Conservation (phyloP, 1,140 invertebrate genomes). For the Aphaenogaster ashmeadi region DNA sequence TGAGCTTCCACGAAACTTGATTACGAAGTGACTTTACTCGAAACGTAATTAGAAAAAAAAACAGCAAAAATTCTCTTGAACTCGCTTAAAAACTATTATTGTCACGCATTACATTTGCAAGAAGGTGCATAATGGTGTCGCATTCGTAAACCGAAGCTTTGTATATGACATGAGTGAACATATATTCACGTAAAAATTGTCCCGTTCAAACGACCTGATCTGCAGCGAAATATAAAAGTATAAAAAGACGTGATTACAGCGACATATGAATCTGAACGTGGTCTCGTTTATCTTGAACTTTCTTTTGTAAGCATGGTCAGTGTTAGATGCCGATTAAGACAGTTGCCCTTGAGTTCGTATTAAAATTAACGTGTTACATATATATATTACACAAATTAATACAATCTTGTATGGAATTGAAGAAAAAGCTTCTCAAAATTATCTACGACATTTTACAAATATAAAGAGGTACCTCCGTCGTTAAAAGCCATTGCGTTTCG, state of each 20-base stretch:
- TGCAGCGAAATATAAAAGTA: slow-evolving; percentile 80
- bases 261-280: slow-evolving; percentile 26
- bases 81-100: slow-evolving; percentile 74
- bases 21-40: not conserved
- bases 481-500: slow-evolving; percentile 23
- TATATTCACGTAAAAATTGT: slow-evolving; percentile 57
- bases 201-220: slow-evolving; percentile 24
- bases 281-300: slow-evolving; percentile 56
- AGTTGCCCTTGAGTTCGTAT: slow-evolving; percentile 34
- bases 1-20: slow-evolving; percentile 1
- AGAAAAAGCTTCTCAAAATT: slow-evolving; percentile 11
- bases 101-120: slow-evolving; percentile 66
- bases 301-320: slow-evolving; percentile 54
- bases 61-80: slow-evolving; percentile 24
- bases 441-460: slow-evolving; percentile 1
- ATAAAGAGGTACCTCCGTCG: not conserved
- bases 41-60: slow-evolving; percentile 31
- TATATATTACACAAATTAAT: not conserved
- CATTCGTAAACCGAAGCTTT: slow-evolving; percentile 51
- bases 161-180: slow-evolving; percentile 36
- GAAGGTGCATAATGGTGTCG: slow-evolving; percentile 35
- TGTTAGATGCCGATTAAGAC: slow-evolving; percentile 43
- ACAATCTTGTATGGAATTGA: slow-evolving; percentile 31
- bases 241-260: slow-evolving; percentile 75
- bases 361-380: slow-evolving; percentile 23